These are phyloP conservation scores for Chaetodon auriga DNA, from an alignment of 2,113 vertebrate genomes.

Conservation along the genomic window DNA sequence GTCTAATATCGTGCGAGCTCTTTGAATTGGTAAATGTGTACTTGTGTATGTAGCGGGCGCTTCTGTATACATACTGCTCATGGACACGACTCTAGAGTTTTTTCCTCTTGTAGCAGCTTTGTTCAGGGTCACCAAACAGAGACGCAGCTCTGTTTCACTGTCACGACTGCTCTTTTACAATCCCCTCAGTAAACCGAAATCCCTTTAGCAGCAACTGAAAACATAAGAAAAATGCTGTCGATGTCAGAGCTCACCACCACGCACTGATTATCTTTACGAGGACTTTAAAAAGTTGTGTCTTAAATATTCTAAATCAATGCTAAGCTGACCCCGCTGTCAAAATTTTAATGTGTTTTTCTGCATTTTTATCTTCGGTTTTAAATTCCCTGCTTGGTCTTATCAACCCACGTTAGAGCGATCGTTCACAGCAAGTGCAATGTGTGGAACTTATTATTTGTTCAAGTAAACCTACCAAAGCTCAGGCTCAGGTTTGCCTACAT, in stretches of 20 bases:
- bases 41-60: neutral
- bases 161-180: constrained; percentile 6
- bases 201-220: neutral
- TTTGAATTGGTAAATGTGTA: neutral
- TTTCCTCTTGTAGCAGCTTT: constrained; percentile 13
- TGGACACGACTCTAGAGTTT: neutral
- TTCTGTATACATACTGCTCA: neutral
- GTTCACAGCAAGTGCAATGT: neutral
- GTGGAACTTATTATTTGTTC: neutral
- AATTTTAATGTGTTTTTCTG: neutral
- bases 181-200: constrained; percentile 1
- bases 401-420: neutral
- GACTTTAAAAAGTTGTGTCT: neutral
- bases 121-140: constrained; percentile 36
- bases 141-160: neutral
- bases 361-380: neutral
- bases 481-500: neutral
- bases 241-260: neutral
- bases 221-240: neutral
- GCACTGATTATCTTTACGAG: neutral
- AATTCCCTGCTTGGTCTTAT: neutral
- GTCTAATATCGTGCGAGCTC: constrained; percentile 17
- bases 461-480: neutral
- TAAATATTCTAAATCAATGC: constrained; percentile 27
- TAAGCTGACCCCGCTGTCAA: neutral